Conservation (phyloP, 2,797 vertebrate genomes). For the Xiphorhynchus erythropygius region DNA sequence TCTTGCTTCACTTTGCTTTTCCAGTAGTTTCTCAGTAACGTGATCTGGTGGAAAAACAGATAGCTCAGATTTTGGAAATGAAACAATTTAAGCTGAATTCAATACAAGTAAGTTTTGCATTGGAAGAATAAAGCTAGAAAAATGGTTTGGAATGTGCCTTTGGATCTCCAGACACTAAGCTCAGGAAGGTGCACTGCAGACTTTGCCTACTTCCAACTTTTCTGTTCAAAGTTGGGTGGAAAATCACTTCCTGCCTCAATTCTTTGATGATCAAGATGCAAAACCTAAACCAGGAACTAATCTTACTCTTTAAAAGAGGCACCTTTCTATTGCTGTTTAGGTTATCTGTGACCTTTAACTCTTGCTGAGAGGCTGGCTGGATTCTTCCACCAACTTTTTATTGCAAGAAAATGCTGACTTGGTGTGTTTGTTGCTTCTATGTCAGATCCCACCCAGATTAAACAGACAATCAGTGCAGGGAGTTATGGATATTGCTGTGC, state of each 20-base stretch:
- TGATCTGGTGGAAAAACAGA: slow-evolving; percentile 77
- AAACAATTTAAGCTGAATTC: not conserved
- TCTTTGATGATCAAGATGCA: not conserved
- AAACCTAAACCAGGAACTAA: not conserved
- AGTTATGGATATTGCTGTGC: not conserved
- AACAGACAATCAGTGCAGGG: not conserved
- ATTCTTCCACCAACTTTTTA: not conserved
- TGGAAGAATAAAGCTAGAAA: not conserved
- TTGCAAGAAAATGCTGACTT: not conserved
- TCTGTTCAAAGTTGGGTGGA: not conserved
- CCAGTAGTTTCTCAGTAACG: slow-evolving; percentile 85
- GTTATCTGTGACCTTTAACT: not conserved
- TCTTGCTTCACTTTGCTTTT: slow-evolving; percentile 84
- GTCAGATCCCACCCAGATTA: not conserved
- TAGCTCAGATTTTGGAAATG: not conserved
- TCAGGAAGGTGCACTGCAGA: not conserved
- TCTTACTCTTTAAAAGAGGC: not conserved
- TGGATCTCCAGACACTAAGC: not conserved
- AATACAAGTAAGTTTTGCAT: not conserved
- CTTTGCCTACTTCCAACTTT: not conserved
- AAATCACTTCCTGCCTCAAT: not conserved
- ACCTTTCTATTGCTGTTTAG: not conserved
- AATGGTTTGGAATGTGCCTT: not conserved
- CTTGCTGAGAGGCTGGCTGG: not conserved
- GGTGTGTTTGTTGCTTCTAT: not conserved